phyloP scores from a whole-genome alignment of 2,888 invertebrate species.

The Oscheius sp. region DNA sequence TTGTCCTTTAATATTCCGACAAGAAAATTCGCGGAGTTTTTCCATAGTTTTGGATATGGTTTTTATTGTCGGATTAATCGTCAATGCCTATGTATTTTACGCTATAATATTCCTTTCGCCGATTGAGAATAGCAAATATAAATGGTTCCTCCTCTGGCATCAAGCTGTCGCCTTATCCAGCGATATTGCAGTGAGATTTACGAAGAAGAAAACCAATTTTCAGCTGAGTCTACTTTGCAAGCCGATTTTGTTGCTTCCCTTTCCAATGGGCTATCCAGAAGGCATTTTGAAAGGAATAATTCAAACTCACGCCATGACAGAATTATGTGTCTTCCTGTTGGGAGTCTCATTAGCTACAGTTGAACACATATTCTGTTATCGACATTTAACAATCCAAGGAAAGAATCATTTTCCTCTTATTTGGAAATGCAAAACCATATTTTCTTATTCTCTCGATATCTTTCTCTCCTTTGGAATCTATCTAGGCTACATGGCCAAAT shows the following conservation, averaged over 20 bases:
- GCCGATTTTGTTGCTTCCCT: not conserved
- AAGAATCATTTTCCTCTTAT: not conserved
- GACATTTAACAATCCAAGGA: not conserved
- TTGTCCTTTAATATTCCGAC: not conserved
- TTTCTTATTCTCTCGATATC: not conserved
- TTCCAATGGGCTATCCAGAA: constrained; percentile 4
- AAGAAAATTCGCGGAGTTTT: not conserved
- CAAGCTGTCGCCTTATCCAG: not conserved
- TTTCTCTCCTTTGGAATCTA: not conserved
- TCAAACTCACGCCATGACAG: not conserved
- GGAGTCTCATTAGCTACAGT: not conserved
- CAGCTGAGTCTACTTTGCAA: not conserved
- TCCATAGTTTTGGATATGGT: not conserved
- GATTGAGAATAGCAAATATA: not conserved
- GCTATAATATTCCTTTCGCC: not conserved
- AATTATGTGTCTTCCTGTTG: not conserved
- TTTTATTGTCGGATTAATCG: not conserved
- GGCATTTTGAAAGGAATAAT: not conserved
- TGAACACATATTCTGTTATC: not conserved
- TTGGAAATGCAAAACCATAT: not conserved
- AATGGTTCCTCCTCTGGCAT: not conserved
- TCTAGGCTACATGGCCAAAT: not conserved
- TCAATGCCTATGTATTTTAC: not conserved
- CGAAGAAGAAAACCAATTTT: not conserved
- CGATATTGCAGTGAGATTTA: not conserved